Base-by-base conservation (phyloP, 1,140 invertebrate genomes). In the Planococcus citri region DNA sequence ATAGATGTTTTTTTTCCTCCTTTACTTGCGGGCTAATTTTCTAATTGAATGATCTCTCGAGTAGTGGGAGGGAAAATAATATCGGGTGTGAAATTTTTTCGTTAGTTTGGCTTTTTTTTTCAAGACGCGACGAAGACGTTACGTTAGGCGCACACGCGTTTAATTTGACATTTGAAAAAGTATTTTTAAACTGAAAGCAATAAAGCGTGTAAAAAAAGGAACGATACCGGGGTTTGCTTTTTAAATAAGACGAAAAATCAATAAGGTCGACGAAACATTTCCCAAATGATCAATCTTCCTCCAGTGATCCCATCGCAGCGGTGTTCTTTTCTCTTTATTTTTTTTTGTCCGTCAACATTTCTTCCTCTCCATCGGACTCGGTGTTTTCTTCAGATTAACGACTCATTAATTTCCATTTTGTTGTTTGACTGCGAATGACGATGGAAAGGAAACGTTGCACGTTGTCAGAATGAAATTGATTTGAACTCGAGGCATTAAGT, bases 341-440 rank as follows among this genome's bases (percentile, higher is more conserved):
- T n/a, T n/a, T n/a, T n/a, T n/a, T n/a, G n/a, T n/a, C n/a, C n/a
- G n/a, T n/a, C n/a, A n/a, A n/a, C n/a, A n/a, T n/a, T n/a, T n/a
- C n/a, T n/a, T n/a, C 3, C 29, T 33, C 4, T 3, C 29, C 29
- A 6, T 33, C 12, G 29, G 29, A 33, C 29, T 6, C 41, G 41
- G 12, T 37, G n/a, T 37, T 37, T 37, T 37, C 33, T 37, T 37
- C 33, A 17, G 12, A 20, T 51, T 51, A 51, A 51, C 41, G 41
- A 51, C 41, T 51, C 41, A 51, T 51, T 51, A 51, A 51, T 51
- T 51, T 51, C 41, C 41, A 51, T 51, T 51, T 20, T 33, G 29
- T 51, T 51, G 12, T 14, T 51, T 51, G 41, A 51, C 41, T 51
- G 41, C n/a, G 41, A 51, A 6, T 51, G 41, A 51, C 41, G 29